Evolutionary conservation across 2,888 invertebrate species (phyloP), one percentile per base, ranked within the genome.

Genomic region (Allophyes oxyacanthae): DNA sequence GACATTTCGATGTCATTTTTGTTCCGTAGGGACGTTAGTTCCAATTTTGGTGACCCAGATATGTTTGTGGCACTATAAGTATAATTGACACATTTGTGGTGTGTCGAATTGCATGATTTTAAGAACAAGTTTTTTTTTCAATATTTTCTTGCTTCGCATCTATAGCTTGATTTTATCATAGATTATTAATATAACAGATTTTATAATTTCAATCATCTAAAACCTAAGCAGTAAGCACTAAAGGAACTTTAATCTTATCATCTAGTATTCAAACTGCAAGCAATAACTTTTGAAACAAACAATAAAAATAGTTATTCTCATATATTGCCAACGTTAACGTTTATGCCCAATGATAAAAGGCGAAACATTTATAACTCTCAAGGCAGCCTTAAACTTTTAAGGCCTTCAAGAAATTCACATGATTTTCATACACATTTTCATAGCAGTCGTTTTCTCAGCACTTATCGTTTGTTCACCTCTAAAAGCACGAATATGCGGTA

Each of bases 381-480:
- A 52, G 52, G 20, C 50, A 72, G 72, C 57, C 68, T 62, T 78
- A 64, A 71, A 73, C 64, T 74, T 72, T 69, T 72, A 75, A 79
- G 81, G 72, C 76, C 75, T 78, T 75, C 65, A 77, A 75, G 77
- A 75, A 77, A 72, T 75, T 76, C 78, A 60, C 77, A 78, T 82
- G 74, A 81, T 72, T 82, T 83, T 82, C 76, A 77, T 78, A 76
- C 68, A 78, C 75, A 78, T 80, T 64, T 79, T 75, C 79, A 77
- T 73, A 72, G 75, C 77, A 68, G 76, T 70, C 79, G 75, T 77
- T 81, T 83, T 82, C 81, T 73, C 77, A 68, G 72, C 74, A 80
- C 77, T 70, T 64, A 65, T 67, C 73, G 71, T 81, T 76, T 77
- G 73, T 79, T 78, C 74, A 75, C 79, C 81, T 83, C 75, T 65